phyloP scores from a whole-genome alignment of 23 tunicate genomes.

The Clavelina lepadiformis region DNA sequence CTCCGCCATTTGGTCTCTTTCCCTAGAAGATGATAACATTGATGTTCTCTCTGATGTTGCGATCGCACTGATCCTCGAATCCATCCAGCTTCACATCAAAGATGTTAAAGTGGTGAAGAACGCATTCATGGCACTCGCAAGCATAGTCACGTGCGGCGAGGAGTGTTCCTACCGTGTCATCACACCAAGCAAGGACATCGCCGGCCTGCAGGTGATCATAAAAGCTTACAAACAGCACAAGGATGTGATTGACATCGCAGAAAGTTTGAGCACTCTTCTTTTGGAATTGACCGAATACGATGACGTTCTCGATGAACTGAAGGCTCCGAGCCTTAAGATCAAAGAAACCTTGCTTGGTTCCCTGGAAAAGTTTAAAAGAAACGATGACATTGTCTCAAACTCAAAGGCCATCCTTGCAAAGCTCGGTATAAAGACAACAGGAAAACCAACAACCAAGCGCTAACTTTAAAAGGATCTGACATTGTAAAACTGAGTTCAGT shows the following conservation, averaged over 20 bases:
- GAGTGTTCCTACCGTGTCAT: constrained; percentile 73
- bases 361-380: constrained; percentile 15
- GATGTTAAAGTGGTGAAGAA: constrained; percentile 79
- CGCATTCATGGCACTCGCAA: constrained; percentile 89
- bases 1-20: constrained; percentile 95
- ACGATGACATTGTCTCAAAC: constrained; percentile 30
- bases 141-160: constrained; percentile 82
- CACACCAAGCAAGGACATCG: constrained; percentile 23
- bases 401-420: neutral
- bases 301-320: constrained; percentile 56
- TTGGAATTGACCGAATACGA: constrained; percentile 80
- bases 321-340: constrained; percentile 38
- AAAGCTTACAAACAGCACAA: constrained; percentile 50
- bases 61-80: constrained; percentile 67
- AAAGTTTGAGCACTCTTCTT: constrained; percentile 60
- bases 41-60: constrained; percentile 82
- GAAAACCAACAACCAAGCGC: no score
- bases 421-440: no score
- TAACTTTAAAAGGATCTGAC: no score
- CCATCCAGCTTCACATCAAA: constrained; percentile 49
- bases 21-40: constrained; percentile 93
- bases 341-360: constrained; percentile 15
- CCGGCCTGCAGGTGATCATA: constrained; percentile 45
- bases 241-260: constrained; percentile 57
- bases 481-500: no score